Percentiles rank a stretch among this genome's conserved stretches.
phyloP scores from a whole-genome alignment of 1,140 invertebrate species.

The Bombus sibiricus region DNA sequence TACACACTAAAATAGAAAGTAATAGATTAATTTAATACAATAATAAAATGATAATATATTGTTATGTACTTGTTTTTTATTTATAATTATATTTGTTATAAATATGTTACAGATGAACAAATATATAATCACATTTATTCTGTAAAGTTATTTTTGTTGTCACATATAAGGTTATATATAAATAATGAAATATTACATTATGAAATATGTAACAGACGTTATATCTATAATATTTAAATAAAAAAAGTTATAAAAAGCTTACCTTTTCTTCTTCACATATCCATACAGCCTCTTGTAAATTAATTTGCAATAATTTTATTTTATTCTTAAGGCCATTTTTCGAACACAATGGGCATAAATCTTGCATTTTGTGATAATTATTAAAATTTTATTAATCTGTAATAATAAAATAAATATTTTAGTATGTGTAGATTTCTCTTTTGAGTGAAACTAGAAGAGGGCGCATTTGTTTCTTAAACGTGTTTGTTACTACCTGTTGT shows the following conservation, averaged over 20 bases:
- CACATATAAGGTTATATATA: no score
- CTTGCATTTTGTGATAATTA: constrained; percentile 38
- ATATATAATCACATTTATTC: no score
- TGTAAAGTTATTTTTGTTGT: no score
- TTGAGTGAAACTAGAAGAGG: not conserved
- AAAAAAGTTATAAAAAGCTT: constrained; percentile 2
- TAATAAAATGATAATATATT: not conserved
- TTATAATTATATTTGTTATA: no score
- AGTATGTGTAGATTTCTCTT: not conserved
- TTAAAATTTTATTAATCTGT: not conserved
- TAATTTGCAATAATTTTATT: constrained; percentile 60
- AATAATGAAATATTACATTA: no score
- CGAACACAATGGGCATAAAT: constrained; percentile 54
- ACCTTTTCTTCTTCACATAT: constrained; percentile 54
- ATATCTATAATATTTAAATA: no score
- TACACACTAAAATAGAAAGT: constrained; percentile 47
- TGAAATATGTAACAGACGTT: no score
- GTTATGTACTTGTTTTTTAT: no score
- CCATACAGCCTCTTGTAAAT: constrained; percentile 58
- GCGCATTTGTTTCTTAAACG: not conserved
- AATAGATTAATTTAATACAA: not conserved
- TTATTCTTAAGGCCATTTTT: constrained; percentile 48
- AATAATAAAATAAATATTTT: not conserved
- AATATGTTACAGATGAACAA: no score
- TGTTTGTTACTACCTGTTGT: constrained; percentile 10